These are phyloP conservation scores for Andrena camellia DNA, from an alignment of 2,888 invertebrate genomes.

Conservation along the genomic window DNA sequence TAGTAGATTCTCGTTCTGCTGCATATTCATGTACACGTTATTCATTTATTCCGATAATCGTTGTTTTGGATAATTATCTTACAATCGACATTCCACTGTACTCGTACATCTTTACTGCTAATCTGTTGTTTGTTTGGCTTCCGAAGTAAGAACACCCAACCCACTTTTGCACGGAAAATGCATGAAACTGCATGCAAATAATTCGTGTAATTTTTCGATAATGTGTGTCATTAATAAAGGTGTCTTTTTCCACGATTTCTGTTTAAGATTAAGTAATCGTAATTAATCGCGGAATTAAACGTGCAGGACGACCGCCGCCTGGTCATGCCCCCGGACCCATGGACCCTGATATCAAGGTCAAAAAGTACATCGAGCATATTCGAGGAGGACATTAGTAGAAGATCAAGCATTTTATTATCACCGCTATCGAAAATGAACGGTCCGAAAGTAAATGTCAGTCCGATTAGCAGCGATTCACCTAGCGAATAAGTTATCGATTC, in stretches of 20 bases:
- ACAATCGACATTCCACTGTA: no score
- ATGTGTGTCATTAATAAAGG: slow-evolving; percentile 51
- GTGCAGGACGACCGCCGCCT: slow-evolving; percentile 76
- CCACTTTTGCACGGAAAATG: no score
- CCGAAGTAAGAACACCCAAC: no score
- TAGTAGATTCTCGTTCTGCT: no score
- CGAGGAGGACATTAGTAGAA: slow-evolving; percentile 77
- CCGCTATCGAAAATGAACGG: slow-evolving; percentile 78
- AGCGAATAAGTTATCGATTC: slow-evolving; percentile 33
- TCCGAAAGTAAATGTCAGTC: slow-evolving; percentile 78
- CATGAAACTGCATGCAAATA: slow-evolving; percentile 25
- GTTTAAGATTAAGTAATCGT: slow-evolving; percentile 61
- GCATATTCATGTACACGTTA: no score
- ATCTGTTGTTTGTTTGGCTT: no score
- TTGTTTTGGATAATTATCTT: no score
- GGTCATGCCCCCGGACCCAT: slow-evolving; percentile 76
- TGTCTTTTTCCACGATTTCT: slow-evolving; percentile 51
- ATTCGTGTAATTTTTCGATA: slow-evolving; percentile 1
- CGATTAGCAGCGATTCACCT: slow-evolving; percentile 77
- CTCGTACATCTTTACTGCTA: no score
- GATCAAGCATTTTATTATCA: slow-evolving; percentile 80
- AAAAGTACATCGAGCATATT: slow-evolving; percentile 81
- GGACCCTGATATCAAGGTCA: slow-evolving; percentile 78
- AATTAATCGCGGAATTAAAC: slow-evolving; percentile 65
- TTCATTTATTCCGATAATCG: no score